Evolutionary conservation across 2,113 vertebrate genomes (phyloP).

Genomic region (Corvus moneduloides): DNA sequence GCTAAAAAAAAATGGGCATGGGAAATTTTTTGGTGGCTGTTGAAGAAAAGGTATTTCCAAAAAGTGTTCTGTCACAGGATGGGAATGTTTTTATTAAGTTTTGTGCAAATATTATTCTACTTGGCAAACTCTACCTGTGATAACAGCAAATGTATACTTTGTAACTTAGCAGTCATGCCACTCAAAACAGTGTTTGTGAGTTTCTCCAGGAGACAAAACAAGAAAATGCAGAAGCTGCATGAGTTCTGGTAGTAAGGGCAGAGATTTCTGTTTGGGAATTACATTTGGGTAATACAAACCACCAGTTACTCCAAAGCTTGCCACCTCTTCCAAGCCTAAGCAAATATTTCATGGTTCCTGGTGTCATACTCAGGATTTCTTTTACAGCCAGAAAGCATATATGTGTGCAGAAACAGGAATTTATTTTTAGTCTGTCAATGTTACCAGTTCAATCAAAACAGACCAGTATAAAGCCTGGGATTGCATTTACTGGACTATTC

Average conservation of each 20-base stretch:
- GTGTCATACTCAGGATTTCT: neutral
- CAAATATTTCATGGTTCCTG: neutral
- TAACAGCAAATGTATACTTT: neutral
- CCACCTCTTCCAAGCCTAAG: neutral
- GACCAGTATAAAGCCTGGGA: neutral
- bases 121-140: neutral
- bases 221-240: neutral
- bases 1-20: neutral
- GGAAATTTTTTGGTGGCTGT: neutral
- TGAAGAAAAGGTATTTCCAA: neutral
- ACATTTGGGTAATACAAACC: neutral
- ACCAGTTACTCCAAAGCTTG: neutral
- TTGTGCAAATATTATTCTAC: neutral
- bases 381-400: neutral
- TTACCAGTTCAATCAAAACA: neutral
- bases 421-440: neutral
- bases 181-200: neutral
- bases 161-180: neutral
- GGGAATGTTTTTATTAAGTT: neutral
- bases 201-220: neutral
- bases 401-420: neutral
- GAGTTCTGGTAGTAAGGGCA: neutral
- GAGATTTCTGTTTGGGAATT: neutral
- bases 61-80: neutral
- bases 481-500: neutral